phyloP scores from a whole-genome alignment of 2,113 vertebrate species.

The Tragelaphus imberbis region DNA sequence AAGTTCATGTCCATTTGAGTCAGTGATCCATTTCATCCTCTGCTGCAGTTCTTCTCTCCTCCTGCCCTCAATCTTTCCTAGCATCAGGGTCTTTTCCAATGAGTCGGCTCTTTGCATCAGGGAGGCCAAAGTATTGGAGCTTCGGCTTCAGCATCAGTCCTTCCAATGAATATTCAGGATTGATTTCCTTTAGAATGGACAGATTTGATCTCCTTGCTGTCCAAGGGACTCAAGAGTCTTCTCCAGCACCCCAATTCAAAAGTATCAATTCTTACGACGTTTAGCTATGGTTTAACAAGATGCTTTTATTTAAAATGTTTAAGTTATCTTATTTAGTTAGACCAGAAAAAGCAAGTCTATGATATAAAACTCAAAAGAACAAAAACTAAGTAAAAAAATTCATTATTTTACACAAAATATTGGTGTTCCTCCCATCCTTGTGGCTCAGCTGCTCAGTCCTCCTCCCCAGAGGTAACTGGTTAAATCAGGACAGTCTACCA shows the following conservation, averaged over 20 bases:
- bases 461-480: neutral
- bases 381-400: neutral
- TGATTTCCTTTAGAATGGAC: neutral
- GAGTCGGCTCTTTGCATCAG: neutral
- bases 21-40: neutral
- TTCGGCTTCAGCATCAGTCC: neutral
- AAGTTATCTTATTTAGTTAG: neutral
- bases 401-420: neutral
- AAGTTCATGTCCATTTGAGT: neutral
- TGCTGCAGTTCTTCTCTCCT: neutral
- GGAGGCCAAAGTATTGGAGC: neutral
- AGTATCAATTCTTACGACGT: neutral
- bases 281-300: neutral
- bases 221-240: neutral
- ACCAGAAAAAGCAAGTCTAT: neutral
- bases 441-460: neutral
- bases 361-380: neutral
- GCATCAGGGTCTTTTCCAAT: neutral
- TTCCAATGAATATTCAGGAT: neutral
- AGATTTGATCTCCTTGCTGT: neutral
- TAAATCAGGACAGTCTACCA: neutral
- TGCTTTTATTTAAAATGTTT: neutral
- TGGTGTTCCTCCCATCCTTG: neutral
- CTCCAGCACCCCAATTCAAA: neutral
- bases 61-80: neutral